Base-by-base conservation (phyloP, 2,888 invertebrate genomes). In the Eupithecia abbreviata region DNA sequence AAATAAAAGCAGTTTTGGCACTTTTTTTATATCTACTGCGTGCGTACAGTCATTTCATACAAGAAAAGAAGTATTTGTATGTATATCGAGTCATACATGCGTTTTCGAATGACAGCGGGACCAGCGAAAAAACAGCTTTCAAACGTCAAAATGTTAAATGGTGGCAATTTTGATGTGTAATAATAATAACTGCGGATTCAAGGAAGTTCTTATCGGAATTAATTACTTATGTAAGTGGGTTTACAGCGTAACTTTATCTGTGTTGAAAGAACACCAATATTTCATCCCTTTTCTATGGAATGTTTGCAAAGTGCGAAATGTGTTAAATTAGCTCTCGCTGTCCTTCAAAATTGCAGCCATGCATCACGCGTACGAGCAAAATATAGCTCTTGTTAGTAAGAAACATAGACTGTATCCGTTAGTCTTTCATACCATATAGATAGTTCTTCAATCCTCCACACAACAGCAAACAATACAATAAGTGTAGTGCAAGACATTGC, bases 1-100 rank as follows among this genome's bases (percentile, higher is more conserved):
- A 69, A 47, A 45, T 69, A 45, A 47, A 45, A 45, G 30, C 30
- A 49, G 42, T 69, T 69, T 69, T 69, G 69, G 69, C 69, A 66
- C 66, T 42, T 66, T 42, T 42, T 41, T 65, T 42, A 4, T 66
- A 42, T 42, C 13, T 41, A 65, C 58, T 18, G 58, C 18, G 18
- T 58, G 9, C n/a, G 7, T 62, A 18, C 9, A 12, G 30, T 62
- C 62, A 62, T 62, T 12, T 12, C 62, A 62, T 30, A 30, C 4
- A 18, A 62, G 62, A 12, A 18, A 62, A 62, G 12, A 30, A 30
- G 62, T 30, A 10, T 18, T 58, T 10, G n/a, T 3, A 30, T 10
- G 30, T 30, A 2, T 62, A 62, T 62, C 58, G 12, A 62, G 12
- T 62, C 10, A 4, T 30, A 62, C 18, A 18, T 62, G 2, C 18